These are phyloP conservation scores for Pseudomyrmex flavicornis DNA, from an alignment of 1,140 invertebrate species.

Conservation along the genomic window DNA sequence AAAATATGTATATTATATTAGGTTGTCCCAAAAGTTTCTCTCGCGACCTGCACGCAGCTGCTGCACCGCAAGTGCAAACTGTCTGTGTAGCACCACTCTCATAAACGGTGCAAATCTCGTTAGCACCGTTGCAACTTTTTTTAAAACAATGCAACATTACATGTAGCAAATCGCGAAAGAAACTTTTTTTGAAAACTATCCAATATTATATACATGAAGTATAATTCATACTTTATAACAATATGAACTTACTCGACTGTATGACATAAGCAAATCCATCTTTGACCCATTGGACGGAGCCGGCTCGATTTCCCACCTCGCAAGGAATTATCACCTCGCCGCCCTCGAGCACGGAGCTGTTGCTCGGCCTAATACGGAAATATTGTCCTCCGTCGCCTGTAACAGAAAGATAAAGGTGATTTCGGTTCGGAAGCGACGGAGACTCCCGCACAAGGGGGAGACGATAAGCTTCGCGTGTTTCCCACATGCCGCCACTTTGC, in stretches of 20 bases:
- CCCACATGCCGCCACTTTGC: background rate
- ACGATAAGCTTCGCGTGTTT: conserved; percentile 24
- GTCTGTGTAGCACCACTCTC: too few relatives aligned
- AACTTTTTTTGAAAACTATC: too few relatives aligned
- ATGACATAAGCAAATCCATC: conserved; percentile 96
- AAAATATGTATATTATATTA: too few relatives aligned
- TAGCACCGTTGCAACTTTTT: too few relatives aligned
- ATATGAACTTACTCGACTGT: conserved; percentile 74
- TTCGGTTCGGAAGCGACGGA: conserved; percentile 2
- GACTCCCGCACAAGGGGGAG: background rate
- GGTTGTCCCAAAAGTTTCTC: too few relatives aligned
- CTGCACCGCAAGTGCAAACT: too few relatives aligned
- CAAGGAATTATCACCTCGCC: conserved; percentile 93
- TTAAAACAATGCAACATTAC: too few relatives aligned
- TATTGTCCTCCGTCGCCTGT: conserved; percentile 88
- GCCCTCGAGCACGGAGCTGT: conserved; percentile 93
- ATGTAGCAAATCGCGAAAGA: too few relatives aligned
- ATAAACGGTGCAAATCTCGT: too few relatives aligned
- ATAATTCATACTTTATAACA: background rate
- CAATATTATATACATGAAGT: background rate
- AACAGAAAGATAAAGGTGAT: conserved; percentile 70
- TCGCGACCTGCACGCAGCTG: too few relatives aligned
- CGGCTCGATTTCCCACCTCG: conserved; percentile 93
- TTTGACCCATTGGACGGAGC: conserved; percentile 97
- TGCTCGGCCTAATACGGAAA: conserved; percentile 91